Base-by-base conservation (phyloP, 2,113 vertebrate species). In the Chunga burmeisteri region DNA sequence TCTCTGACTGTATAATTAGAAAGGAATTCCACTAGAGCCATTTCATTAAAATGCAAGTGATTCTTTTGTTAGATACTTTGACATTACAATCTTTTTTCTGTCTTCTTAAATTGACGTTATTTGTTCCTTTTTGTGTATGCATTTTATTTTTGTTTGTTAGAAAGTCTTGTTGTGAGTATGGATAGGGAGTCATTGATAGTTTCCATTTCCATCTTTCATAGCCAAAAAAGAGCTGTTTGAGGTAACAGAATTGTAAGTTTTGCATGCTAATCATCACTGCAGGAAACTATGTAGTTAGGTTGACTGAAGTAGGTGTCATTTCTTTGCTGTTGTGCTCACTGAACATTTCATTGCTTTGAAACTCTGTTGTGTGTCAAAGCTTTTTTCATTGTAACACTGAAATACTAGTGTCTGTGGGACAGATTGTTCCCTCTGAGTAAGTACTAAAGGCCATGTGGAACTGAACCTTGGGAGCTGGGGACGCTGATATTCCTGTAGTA, bases 171-270 rank as follows among this genome's bases (percentile, higher is more conserved):
- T 85, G 16, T 36, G 23, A 50, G 4, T 49, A 44, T 36, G 62
- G 29, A 7, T 50, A 63, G 56, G 50, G 22, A 75, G 26, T 75
- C 18, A 65, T 38, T 82, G 78, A 61, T 6, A 5, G 36, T 92
- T 93, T 92, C 52, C 8, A 52, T 86, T 92, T 88, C 30, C 42
- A 63, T 90, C 19, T 78, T 93, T 95, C 22, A n/a, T 77, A 95
- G 75, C 53, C 29, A 86, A 92, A 88, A 88, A 73, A 81, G 71
- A 90, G 34, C 46, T 88, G 6, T 86, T 82, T 80, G 68, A 94
- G 32, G 74, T 94, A 88, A 84, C 53, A 71, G 59, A 81, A 18
- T 95, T 88, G 66, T 75, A 94, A 90, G 81, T 82, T 90, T 72
- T 92, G 71, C 75, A 72, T 56, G 71, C 49, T 73, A 53, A 62